A percentile compares a stretch with the other conserved stretches of the same genome.
Conservation (phyloP, 2,113 vertebrate genomes). For the Noturus placidus region DNA sequence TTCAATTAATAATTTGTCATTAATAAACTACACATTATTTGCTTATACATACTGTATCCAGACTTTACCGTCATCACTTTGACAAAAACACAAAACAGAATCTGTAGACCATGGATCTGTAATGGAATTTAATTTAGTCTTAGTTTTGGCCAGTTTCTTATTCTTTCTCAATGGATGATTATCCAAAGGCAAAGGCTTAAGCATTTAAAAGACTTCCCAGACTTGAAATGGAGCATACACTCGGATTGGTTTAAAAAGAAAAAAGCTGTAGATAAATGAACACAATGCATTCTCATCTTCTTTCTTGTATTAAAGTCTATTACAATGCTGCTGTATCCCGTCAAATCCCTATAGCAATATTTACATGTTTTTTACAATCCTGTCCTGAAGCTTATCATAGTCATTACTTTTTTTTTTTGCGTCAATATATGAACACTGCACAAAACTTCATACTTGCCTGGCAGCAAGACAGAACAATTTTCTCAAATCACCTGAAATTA, state of each 20-base stretch:
- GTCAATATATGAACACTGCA: background rate
- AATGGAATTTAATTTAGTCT: background rate
- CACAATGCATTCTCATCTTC: background rate
- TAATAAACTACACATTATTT: background rate
- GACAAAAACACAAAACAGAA: background rate
- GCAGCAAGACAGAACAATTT: conserved; percentile 61
- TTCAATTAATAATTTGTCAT: background rate
- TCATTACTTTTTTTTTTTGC: background rate
- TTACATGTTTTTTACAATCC: background rate
- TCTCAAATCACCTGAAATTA: conserved; percentile 63
- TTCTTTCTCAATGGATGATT: background rate
- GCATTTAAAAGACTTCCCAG: background rate
- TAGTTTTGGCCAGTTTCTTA: background rate
- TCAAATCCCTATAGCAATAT: background rate
- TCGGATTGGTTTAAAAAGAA: background rate
- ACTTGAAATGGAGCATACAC: background rate
- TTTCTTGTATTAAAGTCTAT: background rate
- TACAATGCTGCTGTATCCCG: background rate
- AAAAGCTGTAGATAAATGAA: conserved; percentile 9
- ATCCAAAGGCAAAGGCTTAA: background rate
- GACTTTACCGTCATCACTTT: background rate
- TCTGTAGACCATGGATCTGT: background rate
- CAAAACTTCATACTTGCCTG: conserved; percentile 60
- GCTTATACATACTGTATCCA: background rate
- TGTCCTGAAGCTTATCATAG: background rate